These are phyloP conservation scores for Eurois occulta DNA, from an alignment of 2,888 invertebrate species.

Conservation along the genomic window DNA sequence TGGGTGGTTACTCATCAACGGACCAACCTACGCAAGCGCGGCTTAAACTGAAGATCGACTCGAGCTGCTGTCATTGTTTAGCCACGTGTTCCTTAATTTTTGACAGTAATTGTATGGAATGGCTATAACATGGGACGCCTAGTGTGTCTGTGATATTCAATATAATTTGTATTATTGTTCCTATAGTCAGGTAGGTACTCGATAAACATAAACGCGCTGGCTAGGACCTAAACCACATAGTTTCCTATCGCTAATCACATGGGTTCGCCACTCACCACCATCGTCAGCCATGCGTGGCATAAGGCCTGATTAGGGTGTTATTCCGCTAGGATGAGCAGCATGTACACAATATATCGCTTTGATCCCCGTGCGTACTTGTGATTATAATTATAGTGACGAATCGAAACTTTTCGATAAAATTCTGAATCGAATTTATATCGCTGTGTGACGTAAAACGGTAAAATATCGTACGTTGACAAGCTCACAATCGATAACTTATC, in stretches of 20 bases:
- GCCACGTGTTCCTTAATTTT: background rate
- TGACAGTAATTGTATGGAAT: background rate
- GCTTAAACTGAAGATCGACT: too few species aligned
- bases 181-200: too few species aligned
- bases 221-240: background rate
- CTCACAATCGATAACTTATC: background rate
- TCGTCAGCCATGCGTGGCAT: conserved; percentile 47
- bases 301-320: conserved; percentile 42
- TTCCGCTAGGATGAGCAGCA: conserved; percentile 34
- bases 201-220: background rate
- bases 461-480: background rate
- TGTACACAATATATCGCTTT: conserved; percentile 38
- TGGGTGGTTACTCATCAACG: too few species aligned
- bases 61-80: background rate
- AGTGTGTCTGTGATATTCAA: background rate
- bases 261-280: conserved; percentile 5
- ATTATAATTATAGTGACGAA: conserved; percentile 9
- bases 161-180: too few species aligned
- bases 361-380: conserved; percentile 29
- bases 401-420: conserved; percentile 19
- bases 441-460: background rate
- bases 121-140: background rate
- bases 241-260: conserved; percentile 1
- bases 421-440: background rate
- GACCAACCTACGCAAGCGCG: too few species aligned